These are phyloP conservation scores for Melanostigma gelatinosum DNA, from an alignment of 2,113 vertebrate genomes.

Conservation along the genomic window DNA sequence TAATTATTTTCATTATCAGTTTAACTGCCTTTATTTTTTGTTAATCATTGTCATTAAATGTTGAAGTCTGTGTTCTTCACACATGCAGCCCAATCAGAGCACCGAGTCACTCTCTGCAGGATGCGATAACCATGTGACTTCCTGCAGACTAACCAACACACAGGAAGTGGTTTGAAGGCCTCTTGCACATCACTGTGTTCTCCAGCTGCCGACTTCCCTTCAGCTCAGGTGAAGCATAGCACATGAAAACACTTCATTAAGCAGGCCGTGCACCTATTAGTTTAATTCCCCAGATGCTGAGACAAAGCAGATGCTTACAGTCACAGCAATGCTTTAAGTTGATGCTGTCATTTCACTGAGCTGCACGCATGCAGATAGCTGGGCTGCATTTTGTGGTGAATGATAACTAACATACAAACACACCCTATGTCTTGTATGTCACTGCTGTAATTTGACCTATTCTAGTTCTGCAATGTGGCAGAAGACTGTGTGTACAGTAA, in stretches of 20 bases:
- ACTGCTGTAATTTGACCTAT: constrained; percentile 32
- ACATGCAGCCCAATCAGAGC: constrained; percentile 49
- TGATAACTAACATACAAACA: neutral
- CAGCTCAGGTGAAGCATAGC: constrained; percentile 44
- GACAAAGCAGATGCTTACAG: neutral
- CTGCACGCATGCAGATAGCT: neutral
- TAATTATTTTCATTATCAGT: neutral
- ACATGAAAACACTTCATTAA: constrained; percentile 7
- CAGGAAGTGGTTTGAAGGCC: constrained; percentile 79
- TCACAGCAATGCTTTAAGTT: neutral
- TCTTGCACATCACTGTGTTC: constrained; percentile 62
- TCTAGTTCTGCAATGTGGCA: constrained; percentile 19
- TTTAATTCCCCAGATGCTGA: constrained; percentile 8
- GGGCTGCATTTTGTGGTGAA: neutral
- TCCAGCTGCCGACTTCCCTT: constrained; percentile 37
- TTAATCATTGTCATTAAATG: neutral
- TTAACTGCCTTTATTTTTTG: neutral
- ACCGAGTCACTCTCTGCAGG: constrained; percentile 66
- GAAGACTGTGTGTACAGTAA: constrained; percentile 59
- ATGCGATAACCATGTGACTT: constrained; percentile 79
- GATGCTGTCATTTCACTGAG: neutral
- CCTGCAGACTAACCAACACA: constrained; percentile 72
- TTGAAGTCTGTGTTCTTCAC: neutral
- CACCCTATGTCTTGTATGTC: neutral
- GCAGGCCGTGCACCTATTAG: neutral